A percentile compares a stretch with the other conserved stretches of the same genome.
phyloP scores from a whole-genome alignment of 2,113 vertebrate genomes.

The Oncorhynchus tshawytscha region DNA sequence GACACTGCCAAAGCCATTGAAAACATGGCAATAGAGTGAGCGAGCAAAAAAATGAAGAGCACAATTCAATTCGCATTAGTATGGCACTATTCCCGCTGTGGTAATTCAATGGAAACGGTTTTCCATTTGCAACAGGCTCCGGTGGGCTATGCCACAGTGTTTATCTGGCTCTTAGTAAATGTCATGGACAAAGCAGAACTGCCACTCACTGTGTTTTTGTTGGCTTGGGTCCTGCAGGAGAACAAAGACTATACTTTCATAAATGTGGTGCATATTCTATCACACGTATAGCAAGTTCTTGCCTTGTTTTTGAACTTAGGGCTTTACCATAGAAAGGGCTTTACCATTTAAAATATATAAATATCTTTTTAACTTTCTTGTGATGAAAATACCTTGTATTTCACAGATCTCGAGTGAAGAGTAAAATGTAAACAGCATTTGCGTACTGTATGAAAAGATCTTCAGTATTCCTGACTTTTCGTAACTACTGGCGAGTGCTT shows the following conservation, averaged over 20 bases:
- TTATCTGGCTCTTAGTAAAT: slow-evolving; percentile 55
- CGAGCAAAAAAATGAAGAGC: slow-evolving; percentile 25
- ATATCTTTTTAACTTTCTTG: no score
- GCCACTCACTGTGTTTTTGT: slow-evolving; percentile 50
- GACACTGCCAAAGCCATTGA: slow-evolving; percentile 2
- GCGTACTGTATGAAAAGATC: no score
- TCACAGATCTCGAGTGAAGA: no score
- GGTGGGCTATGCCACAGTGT: slow-evolving; percentile 34
- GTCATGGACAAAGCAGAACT: slow-evolving; percentile 52
- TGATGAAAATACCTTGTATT: no score
- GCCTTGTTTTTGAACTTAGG: no score
- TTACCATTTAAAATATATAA: no score
- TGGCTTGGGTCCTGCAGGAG: slow-evolving; percentile 36
- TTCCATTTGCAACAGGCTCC: slow-evolving; percentile 28
- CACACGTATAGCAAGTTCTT: neutral
- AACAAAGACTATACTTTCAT: slow-evolving; percentile 52
- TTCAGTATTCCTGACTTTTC: no score
- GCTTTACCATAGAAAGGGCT: no score
- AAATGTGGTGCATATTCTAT: slow-evolving; percentile 35
- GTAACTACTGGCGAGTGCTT: no score
- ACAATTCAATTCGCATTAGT: slow-evolving; percentile 34
- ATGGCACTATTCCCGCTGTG: slow-evolving; percentile 27
- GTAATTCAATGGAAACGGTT: slow-evolving; percentile 32
- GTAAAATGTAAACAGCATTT: no score
- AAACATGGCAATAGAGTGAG: slow-evolving; percentile 20